A percentile compares a stretch with the other conserved stretches of the same genome.
phyloP scores from a whole-genome alignment of 1,140 invertebrate species.

The Macrostomum lignano region DNA sequence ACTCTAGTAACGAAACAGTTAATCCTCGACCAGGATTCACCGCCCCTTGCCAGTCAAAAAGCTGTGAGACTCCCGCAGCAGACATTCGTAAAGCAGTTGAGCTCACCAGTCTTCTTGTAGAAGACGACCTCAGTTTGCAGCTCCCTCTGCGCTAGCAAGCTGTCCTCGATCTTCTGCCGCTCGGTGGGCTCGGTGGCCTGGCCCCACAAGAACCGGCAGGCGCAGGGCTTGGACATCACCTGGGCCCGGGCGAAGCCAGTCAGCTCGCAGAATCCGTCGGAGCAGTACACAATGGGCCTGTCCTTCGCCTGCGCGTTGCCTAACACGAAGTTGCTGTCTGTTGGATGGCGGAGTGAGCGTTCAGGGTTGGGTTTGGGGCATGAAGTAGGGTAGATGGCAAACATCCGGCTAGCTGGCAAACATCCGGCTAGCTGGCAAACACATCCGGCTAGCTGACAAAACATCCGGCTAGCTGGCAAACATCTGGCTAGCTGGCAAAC shows the following conservation, averaged over 20 bases:
- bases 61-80: too few relatives aligned
- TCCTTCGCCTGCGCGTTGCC: slow-evolving; percentile 70
- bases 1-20: too few relatives aligned
- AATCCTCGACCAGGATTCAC: too few relatives aligned
- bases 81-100: slow-evolving; percentile 3
- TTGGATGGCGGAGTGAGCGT: too few relatives aligned
- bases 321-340: slow-evolving; percentile 90
- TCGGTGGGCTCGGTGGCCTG: slow-evolving; percentile 59
- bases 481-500: too few relatives aligned
- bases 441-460: too few relatives aligned
- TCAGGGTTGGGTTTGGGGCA: too few relatives aligned
- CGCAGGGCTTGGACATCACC: slow-evolving; percentile 39
- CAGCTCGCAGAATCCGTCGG: slow-evolving; percentile 82
- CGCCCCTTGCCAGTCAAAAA: too few relatives aligned
- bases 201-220: slow-evolving; percentile 74
- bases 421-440: too few relatives aligned
- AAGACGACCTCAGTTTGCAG: slow-evolving; percentile 66
- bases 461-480: too few relatives aligned
- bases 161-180: slow-evolving; percentile 53
- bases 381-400: too few relatives aligned
- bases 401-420: too few relatives aligned
- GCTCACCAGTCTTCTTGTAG: slow-evolving; percentile 64
- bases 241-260: slow-evolving; percentile 68
- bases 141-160: slow-evolving; percentile 53
- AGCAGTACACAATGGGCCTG: slow-evolving; percentile 85